Conservation (phyloP, 2,888 invertebrate genomes). For the Xestobium rufovillosum region DNA sequence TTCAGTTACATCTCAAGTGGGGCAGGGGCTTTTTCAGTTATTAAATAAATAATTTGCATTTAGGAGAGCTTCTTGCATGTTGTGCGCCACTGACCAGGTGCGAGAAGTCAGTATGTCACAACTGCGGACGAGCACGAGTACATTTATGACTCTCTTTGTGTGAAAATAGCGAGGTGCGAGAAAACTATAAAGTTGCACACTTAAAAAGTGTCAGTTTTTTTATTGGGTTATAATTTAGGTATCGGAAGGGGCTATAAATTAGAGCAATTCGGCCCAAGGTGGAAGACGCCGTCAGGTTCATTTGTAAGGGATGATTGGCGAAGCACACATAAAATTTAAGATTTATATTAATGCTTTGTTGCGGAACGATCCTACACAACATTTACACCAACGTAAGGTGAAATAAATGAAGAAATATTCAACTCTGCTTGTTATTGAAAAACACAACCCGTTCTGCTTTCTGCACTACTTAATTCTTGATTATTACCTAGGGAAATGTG, state of each 20-base stretch:
- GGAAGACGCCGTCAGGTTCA: no score
- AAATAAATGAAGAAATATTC: no score
- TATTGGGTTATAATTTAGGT: slow-evolving; percentile 26
- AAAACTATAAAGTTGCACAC: slow-evolving; percentile 26
- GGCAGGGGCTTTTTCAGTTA: no score
- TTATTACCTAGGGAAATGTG: no score
- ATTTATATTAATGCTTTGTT: slow-evolving; percentile 26
- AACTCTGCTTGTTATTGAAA: no score
- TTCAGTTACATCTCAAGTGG: no score
- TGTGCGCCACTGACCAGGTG: no score
- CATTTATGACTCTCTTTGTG: slow-evolving; percentile 18
- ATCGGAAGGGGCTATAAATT: slow-evolving; percentile 24
- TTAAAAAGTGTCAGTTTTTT: slow-evolving; percentile 24
- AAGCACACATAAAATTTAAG: slow-evolving; percentile 21
- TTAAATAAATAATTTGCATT: no score
- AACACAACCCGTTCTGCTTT: no score
- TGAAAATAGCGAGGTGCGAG: slow-evolving; percentile 20
- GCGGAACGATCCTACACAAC: slow-evolving; percentile 23
- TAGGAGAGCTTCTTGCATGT: no score
- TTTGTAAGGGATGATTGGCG: slow-evolving; percentile 26
- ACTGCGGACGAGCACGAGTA: slow-evolving; percentile 17
- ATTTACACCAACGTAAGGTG: slow-evolving; percentile 25
- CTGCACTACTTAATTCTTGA: no score
- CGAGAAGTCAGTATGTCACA: no score
- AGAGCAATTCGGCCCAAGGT: slow-evolving; percentile 26